Evolutionary conservation across 1,140 invertebrate species (phyloP).

Genomic region (Neuroterus valhalla): DNA sequence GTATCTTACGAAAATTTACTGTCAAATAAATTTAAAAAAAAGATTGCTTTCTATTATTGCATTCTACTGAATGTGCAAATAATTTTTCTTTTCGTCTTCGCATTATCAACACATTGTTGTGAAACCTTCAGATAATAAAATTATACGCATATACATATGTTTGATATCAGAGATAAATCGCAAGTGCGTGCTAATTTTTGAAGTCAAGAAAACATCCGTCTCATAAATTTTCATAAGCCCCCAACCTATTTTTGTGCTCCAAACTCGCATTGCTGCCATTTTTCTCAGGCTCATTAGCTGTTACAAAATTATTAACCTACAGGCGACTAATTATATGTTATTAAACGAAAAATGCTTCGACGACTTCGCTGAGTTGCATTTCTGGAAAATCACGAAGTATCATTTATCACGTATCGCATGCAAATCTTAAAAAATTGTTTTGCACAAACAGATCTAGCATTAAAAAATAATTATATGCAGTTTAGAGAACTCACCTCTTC

Average conservation of each 20-base stretch:
- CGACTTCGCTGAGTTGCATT: constrained; percentile 60
- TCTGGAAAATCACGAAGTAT: constrained; percentile 43
- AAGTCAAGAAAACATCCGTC: not conserved
- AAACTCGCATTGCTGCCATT: not conserved
- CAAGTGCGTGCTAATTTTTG: not conserved
- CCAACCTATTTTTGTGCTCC: not conserved
- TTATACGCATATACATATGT: not conserved
- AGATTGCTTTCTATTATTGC: not conserved
- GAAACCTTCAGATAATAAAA: not conserved
- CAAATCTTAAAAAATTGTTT: constrained; percentile 37
- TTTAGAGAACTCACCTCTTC: constrained; percentile 79
- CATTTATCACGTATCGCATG: constrained; percentile 31
- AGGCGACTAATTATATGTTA: constrained; percentile 32
- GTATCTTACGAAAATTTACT: not conserved
- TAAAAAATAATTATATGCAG: constrained; percentile 11
- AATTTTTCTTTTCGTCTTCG: not conserved
- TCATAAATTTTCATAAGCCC: not conserved
- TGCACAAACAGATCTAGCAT: constrained; percentile 24
- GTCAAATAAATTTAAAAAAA: not conserved
- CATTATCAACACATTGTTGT: too few relatives aligned
- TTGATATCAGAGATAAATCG: constrained; percentile 13
- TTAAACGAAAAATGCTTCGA: not conserved
- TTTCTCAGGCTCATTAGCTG: not conserved
- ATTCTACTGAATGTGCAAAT: not conserved
- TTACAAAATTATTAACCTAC: not conserved